Conservation (phyloP, 2,113 vertebrate genomes). For the Tangachromis dhanisi region DNA sequence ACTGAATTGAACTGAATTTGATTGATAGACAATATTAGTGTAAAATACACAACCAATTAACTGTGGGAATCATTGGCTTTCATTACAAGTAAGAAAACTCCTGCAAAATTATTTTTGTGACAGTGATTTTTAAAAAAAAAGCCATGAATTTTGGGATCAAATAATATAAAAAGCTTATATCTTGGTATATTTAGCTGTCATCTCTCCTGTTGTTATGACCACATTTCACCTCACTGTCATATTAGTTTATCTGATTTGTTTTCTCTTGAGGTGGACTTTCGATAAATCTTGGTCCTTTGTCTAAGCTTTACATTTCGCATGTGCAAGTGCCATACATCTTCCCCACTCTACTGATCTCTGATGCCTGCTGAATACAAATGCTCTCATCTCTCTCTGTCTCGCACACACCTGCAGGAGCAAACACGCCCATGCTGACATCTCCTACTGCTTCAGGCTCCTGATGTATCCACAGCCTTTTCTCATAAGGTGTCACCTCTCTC, state of each 20-base stretch:
- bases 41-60: background rate
- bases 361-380: conserved; percentile 18
- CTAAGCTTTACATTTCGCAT: background rate
- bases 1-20: background rate
- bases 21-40: background rate
- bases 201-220: background rate
- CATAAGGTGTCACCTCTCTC: background rate
- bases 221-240: background rate
- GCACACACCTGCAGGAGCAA: background rate
- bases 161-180: background rate
- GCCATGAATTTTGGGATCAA: background rate
- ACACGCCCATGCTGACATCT: background rate
- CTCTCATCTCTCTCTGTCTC: background rate
- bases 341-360: background rate
- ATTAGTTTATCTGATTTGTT: background rate
- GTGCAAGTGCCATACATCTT: background rate
- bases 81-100: background rate
- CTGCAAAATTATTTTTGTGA: background rate
- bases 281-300: background rate
- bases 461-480: conserved; percentile 1
- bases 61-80: background rate
- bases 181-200: background rate
- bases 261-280: background rate
- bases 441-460: background rate
- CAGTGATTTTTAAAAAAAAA: background rate